Base-by-base conservation (phyloP, 2,797 vertebrate species). In the Hylomyscus alleni region DNA sequence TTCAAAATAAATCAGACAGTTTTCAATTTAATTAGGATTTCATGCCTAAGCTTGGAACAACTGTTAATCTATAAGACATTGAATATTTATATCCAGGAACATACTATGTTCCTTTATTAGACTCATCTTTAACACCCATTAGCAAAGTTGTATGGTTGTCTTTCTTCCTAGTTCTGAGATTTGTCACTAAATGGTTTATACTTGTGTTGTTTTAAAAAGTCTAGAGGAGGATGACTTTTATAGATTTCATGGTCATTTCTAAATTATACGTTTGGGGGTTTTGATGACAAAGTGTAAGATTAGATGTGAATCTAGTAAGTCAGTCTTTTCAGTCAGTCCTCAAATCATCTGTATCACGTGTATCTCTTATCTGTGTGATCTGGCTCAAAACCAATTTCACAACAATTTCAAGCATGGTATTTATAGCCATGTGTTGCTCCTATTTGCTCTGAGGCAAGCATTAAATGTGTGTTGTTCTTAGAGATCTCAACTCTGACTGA, bases 311-410 rank as follows among this genome's bases (percentile, higher is more conserved):
- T 81, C 44, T 95, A 80, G 94, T 60, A 91, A 81, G 29, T 82
- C 54, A 73, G 60, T 56, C 4, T 69, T 96, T 80, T 89, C 56
- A 93, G 44, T 88, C 58, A 92, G 7, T 92, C 93, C 80, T 94
- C 56, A 87, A 78, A 87, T 76, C 81, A 50, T 89, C 69, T 94
- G 12, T 92, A 69, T 76, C 52, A 73, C 52, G 58, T 60, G 73
- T 90, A 29, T 67, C 52, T 94, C 94, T 86, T 92, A 22, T 86
- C 52, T 69, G 26, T 24, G 31, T 37, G 26, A 80, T 87, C 72
- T 56, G 20, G 34, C 34, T 93, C n/a, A 84, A 81, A 95, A 95
- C 82, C 62, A 78, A 89, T 92, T 95, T 91, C 31, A 83, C 83
- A 94, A 85, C 67, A 85, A 77, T 93, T 87, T 96, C 47, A 84